Evolutionary conservation across 2,113 vertebrate species (phyloP).

Genomic region (Boulengeromyrus knoepffleri): DNA sequence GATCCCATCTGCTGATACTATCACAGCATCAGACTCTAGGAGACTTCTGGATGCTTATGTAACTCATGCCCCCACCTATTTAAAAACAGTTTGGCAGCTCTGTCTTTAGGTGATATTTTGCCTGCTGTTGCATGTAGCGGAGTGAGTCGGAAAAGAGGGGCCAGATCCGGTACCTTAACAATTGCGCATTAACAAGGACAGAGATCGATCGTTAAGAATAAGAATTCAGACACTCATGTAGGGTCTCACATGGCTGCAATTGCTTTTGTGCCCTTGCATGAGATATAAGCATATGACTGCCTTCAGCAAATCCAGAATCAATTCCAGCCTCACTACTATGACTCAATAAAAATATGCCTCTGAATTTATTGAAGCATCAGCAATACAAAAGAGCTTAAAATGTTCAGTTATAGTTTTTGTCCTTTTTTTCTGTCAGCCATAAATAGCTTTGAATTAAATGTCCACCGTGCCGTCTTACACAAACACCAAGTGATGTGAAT

Average conservation of each 20-base stretch:
- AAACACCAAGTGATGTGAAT: not conserved
- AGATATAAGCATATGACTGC: not conserved
- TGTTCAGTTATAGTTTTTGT: not conserved
- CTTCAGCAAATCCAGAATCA: not conserved
- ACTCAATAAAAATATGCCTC: not conserved
- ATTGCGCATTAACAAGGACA: conserved; percentile 41
- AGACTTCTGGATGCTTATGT: conserved; percentile 45
- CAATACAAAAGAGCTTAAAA: not conserved
- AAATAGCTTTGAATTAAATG: not conserved
- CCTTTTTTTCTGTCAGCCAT: not conserved
- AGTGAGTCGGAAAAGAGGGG: conserved; percentile 46
- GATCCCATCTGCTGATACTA: conserved; percentile 44
- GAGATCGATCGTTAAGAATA: conserved; percentile 47
- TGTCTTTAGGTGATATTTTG: conserved; percentile 40
- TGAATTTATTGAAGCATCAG: not conserved
- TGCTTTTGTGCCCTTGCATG: conserved; percentile 22
- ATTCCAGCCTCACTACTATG: not conserved
- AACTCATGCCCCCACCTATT: conserved; percentile 36
- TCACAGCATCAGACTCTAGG: conserved; percentile 54
- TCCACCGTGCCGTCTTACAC: not conserved
- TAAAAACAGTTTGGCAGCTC: conserved; percentile 42
- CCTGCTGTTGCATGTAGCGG: conserved; percentile 32
- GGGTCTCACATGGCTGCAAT: conserved; percentile 12
- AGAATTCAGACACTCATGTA: conserved; percentile 29
- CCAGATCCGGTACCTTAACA: conserved; percentile 37